These are phyloP conservation scores for Sinotaia quadrata DNA, from an alignment of 2,888 invertebrate genomes.

Conservation along the genomic window DNA sequence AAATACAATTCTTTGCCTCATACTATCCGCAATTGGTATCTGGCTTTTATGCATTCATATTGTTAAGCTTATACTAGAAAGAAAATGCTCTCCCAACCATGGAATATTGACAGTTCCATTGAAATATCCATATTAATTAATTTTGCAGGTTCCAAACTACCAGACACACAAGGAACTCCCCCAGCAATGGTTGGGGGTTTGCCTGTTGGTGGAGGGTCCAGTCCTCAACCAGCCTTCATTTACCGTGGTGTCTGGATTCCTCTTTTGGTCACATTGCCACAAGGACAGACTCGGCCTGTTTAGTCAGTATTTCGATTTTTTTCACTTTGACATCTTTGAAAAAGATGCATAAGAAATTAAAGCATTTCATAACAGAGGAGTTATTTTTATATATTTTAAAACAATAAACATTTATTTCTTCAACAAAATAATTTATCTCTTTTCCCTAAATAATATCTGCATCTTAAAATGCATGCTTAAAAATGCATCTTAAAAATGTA, in stretches of 20 bases:
- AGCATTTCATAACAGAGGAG: not conserved
- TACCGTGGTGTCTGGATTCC: slow-evolving; percentile 94
- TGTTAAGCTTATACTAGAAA: no score
- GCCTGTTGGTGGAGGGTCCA: slow-evolving; percentile 83
- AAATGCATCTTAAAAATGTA: no score
- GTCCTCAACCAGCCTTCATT: slow-evolving; percentile 92
- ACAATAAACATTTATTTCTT: no score
- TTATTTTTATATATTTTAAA: no score
- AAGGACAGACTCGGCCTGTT: slow-evolving; percentile 89
- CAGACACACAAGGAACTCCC: slow-evolving; percentile 76
- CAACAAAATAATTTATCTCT: no score
- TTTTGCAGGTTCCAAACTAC: slow-evolving; percentile 53
- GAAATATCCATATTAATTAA: no score
- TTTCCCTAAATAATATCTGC: not conserved
- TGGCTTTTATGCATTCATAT: no score
- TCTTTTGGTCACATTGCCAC: slow-evolving; percentile 86
- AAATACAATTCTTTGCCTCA: no score
- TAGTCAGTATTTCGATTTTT: slow-evolving; percentile 79
- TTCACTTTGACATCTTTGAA: not conserved
- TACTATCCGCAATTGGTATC: no score
- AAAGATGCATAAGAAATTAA: not conserved
- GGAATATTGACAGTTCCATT: no score
- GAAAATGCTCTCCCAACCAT: no score
- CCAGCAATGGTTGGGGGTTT: slow-evolving; percentile 79
- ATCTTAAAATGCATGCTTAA: not conserved